Base-by-base conservation (phyloP, 1,140 invertebrate species). In the Dinoponera quadriceps region DNA sequence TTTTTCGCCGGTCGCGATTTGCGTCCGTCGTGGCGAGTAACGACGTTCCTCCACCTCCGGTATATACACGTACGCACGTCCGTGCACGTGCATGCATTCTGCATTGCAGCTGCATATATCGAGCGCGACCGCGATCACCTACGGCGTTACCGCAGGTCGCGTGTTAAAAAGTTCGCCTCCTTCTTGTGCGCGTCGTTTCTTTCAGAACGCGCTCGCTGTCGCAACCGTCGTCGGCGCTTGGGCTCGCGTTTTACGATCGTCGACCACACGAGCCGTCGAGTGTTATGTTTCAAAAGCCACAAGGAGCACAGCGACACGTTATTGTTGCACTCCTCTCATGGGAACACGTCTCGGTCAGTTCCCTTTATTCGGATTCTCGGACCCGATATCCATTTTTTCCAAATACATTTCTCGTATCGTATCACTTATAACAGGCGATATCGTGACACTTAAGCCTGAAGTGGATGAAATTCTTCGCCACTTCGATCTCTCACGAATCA, bases 221-320 rank as follows among this genome's bases (percentile, higher is more conserved):
- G 71, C 55, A 73, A 49, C 38, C 68, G 72, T 86, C 74, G 73
- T 20, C 77, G 66, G 38, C n/a, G n/a, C n/a, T n/a, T 65, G 27
- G 16, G 48, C 44, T 87, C 83, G 75, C 57, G 55, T 68, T 87
- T 85, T 81, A 88, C 57, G 83, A 85, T 85, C 68, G 62, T 74
- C 55, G 80, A 65, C 69, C 84, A 75, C 83, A 87, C 82, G 85
- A 73, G 75, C 75, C 75, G 38, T 22, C 68, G 54, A 88, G 87
- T 82, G 84, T 89, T 89, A 68, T 82, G 73, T 88, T 89, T 89
- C 84, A 71, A 74, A 89, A 89, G 80, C 88, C 87, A 77, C 88
- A 89, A 73, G 22, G 69, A n/a, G 48, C 62, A 48, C 54, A 18
- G 27, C 49, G 38, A 75, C 62, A 59, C 75, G 59, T 75, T 59